Evolutionary conservation across 1,140 invertebrate species (phyloP).

Genomic region (Odontomachus brunneus): DNA sequence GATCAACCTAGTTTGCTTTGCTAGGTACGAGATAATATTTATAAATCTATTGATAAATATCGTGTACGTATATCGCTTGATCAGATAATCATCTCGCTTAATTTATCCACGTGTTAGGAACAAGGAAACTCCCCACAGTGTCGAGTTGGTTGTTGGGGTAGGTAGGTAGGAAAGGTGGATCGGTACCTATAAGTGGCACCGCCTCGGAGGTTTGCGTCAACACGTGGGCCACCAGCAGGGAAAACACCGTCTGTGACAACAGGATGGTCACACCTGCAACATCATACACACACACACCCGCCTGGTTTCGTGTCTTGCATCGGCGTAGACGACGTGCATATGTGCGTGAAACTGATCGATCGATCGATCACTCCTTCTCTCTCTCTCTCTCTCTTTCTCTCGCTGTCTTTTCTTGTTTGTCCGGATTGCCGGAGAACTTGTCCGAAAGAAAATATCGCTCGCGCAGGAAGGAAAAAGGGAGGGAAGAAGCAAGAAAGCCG

Average conservation of each 20-base stretch:
- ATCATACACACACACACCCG: slow-evolving; percentile 84
- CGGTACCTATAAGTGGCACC: slow-evolving; percentile 97
- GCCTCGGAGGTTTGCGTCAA: slow-evolving; percentile 99
- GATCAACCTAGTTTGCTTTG: not conserved
- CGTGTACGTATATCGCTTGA: too few species aligned
- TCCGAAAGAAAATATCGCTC: not conserved
- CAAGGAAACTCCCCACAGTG: slow-evolving; percentile 36
- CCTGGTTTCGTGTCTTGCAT: slow-evolving; percentile 69
- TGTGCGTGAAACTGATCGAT: slow-evolving; percentile 56
- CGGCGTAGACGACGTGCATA: slow-evolving; percentile 78
- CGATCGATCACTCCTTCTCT: not conserved
- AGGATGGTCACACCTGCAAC: slow-evolving; percentile 99
- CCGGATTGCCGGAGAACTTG: not conserved
- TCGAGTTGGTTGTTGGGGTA: slow-evolving; percentile 33
- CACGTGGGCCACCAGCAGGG: slow-evolving; percentile 97
- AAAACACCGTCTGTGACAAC: slow-evolving; percentile 99
- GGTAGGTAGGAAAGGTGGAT: slow-evolving; percentile 70
- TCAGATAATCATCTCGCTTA: not conserved
- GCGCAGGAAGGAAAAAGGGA: slow-evolving; percentile 6
- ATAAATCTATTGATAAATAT: not conserved
- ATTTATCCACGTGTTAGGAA: not conserved
- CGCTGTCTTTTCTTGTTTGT: not conserved
- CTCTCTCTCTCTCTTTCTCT: not conserved
- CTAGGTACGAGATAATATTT: not conserved
- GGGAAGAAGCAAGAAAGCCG: not conserved